Evolutionary conservation across 1,140 invertebrate genomes (phyloP).

Genomic region (Halictus rubicundus): DNA sequence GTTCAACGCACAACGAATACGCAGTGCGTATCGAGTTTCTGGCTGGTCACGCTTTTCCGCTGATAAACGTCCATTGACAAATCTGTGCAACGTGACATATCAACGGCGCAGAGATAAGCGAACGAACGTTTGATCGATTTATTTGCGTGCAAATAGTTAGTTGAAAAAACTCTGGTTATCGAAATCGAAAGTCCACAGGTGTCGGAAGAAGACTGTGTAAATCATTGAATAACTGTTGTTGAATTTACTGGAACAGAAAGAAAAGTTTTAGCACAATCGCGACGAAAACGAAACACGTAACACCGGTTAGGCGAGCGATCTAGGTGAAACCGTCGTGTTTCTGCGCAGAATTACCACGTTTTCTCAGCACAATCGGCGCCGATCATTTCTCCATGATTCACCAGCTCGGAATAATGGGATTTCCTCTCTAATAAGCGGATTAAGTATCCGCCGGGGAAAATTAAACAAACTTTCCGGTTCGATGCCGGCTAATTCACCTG

Average conservation of each 20-base stretch:
- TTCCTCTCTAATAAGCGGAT: not conserved
- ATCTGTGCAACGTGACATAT: too few relatives aligned
- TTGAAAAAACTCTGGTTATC: too few relatives aligned
- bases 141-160: too few relatives aligned
- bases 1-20: not conserved
- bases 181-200: too few relatives aligned
- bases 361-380: not conserved
- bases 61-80: too few relatives aligned
- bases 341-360: not conserved
- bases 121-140: too few relatives aligned
- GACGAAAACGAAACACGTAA: not conserved
- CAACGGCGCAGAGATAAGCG: too few relatives aligned
- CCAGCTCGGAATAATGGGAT: not conserved
- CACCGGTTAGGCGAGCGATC: not conserved
- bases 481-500: conserved; percentile 39
- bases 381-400: not conserved
- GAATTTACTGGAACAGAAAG: too few relatives aligned
- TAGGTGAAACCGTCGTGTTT: not conserved
- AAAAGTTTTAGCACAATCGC: too few relatives aligned
- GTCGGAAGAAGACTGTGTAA: too few relatives aligned
- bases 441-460: not conserved
- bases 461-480: conserved; percentile 18
- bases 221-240: too few relatives aligned
- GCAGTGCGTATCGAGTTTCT: not conserved
- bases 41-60: too few relatives aligned